A percentile compares a stretch with the other conserved stretches of the same genome.
Conservation (phyloP, 2,113 vertebrate genomes). For the Phyllopteryx taeniolatus region DNA sequence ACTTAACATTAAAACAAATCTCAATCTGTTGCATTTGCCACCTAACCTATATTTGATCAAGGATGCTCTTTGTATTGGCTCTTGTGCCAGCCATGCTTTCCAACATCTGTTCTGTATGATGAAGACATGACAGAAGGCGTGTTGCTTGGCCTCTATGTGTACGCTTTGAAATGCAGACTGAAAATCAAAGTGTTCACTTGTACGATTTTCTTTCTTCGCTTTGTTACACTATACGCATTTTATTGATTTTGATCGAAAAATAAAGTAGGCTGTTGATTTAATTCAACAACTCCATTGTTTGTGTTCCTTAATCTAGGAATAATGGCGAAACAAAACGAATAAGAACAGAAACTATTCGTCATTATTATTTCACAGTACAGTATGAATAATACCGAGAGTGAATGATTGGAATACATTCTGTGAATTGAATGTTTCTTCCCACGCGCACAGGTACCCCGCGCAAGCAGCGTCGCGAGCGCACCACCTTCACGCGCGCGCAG, state of each 20-base stretch:
- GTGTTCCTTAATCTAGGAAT: background rate
- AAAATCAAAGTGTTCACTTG: background rate
- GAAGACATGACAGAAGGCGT: constrained; percentile 7
- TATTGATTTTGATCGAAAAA: background rate
- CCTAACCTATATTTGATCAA: constrained; percentile 53
- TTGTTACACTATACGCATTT: background rate
- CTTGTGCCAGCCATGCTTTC: background rate
- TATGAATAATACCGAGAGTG: background rate
- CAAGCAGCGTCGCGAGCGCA: constrained; percentile 83
- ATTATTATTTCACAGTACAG: too few relatives aligned
- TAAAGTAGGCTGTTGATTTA: background rate
- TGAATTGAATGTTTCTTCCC: background rate
- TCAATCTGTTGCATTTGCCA: constrained; percentile 53
- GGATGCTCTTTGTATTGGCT: constrained; percentile 24
- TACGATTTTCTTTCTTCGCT: background rate
- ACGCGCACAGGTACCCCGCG: constrained; percentile 68
- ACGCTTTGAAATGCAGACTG: background rate
- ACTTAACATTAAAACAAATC: constrained; percentile 34
- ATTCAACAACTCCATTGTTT: background rate
- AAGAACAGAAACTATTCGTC: too few relatives aligned
- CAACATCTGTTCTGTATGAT: constrained; percentile 39
- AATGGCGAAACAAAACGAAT: background rate
- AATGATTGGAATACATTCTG: background rate
- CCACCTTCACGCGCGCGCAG: constrained; percentile 85
- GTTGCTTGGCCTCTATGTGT: constrained; percentile 6